A percentile compares a stretch with the other conserved stretches of the same genome.
Evolutionary conservation across 1,140 invertebrate species (phyloP).

Genomic region (Bradysia coprophila): DNA sequence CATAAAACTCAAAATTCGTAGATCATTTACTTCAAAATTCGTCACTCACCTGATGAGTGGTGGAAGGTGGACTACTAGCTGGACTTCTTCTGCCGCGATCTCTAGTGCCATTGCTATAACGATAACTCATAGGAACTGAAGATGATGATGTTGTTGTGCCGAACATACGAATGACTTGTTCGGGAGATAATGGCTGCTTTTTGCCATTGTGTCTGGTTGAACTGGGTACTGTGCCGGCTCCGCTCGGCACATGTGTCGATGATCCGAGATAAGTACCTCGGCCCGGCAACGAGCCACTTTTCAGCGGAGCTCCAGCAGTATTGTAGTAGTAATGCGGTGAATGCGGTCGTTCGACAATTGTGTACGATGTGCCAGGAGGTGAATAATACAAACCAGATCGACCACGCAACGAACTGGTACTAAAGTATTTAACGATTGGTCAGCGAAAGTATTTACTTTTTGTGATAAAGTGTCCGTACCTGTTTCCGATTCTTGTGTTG

Average conservation of each 20-base stretch:
- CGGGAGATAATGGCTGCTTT: conserved; percentile 53
- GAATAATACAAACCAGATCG: conserved; percentile 45
- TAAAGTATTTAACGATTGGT: conserved; percentile 7
- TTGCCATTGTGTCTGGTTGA: conserved; percentile 27
- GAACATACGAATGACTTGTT: conserved; percentile 51
- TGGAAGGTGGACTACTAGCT: conserved; percentile 53
- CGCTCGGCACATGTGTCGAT: conserved; percentile 26
- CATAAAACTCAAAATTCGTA: too few species aligned
- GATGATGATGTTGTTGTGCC: conserved; percentile 27
- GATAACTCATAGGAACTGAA: conserved; percentile 24
- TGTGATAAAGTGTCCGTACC: too few species aligned
- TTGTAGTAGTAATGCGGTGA: conserved; percentile 37
- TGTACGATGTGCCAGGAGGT: conserved; percentile 59
- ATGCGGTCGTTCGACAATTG: conserved; percentile 62
- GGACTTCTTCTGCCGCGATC: conserved; percentile 34
- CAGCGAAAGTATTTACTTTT: too few species aligned
- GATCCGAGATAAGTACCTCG: conserved; percentile 43
- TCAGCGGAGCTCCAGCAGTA: conserved; percentile 21
- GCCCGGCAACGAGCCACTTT: conserved; percentile 21
- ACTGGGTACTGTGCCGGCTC: conserved; percentile 18
- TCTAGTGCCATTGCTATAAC: conserved; percentile 21
- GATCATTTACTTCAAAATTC: too few species aligned
- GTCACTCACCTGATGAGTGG: conserved; percentile 38
- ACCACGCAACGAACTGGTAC: conserved; percentile 20
- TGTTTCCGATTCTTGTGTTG: neutral